These are phyloP conservation scores for Arremon brunneinucha DNA, from an alignment of 2,797 vertebrate species.

Conservation along the genomic window DNA sequence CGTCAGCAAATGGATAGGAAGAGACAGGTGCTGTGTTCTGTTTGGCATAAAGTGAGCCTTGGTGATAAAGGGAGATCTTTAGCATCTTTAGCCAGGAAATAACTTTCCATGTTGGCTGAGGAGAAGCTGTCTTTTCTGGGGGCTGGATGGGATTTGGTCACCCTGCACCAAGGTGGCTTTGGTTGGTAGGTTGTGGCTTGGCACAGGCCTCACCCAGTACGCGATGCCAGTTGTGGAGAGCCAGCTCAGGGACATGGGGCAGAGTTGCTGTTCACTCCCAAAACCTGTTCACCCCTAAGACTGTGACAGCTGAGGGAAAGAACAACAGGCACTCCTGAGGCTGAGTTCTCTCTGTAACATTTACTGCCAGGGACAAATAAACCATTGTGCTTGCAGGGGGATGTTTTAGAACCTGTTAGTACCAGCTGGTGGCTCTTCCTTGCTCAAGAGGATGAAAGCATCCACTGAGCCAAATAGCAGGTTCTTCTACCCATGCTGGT, in stretches of 20 bases:
- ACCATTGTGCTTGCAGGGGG: not conserved
- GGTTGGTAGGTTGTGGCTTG: not conserved
- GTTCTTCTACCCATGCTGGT: not conserved
- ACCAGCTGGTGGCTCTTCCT: not conserved
- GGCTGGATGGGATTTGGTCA: not conserved
- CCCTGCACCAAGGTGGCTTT: not conserved
- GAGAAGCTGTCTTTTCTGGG: not conserved
- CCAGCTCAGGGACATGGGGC: not conserved
- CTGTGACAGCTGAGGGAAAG: not conserved
- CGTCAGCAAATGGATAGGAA: not conserved
- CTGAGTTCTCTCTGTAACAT: not conserved
- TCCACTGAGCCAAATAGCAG: not conserved
- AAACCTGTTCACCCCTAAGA: not conserved
- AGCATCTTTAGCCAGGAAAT: not conserved
- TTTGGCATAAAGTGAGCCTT: not conserved
- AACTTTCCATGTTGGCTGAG: not conserved
- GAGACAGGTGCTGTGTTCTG: not conserved
- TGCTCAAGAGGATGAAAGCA: not conserved
- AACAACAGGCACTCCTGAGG: not conserved
- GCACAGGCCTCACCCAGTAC: not conserved
- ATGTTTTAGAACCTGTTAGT: not conserved
- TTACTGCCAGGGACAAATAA: not conserved
- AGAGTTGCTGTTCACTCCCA: not conserved
- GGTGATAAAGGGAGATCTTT: not conserved
- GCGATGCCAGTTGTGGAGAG: accelerated